Conservation (phyloP, 2,888 invertebrate genomes). For the Rhorus exstirpatorius region DNA sequence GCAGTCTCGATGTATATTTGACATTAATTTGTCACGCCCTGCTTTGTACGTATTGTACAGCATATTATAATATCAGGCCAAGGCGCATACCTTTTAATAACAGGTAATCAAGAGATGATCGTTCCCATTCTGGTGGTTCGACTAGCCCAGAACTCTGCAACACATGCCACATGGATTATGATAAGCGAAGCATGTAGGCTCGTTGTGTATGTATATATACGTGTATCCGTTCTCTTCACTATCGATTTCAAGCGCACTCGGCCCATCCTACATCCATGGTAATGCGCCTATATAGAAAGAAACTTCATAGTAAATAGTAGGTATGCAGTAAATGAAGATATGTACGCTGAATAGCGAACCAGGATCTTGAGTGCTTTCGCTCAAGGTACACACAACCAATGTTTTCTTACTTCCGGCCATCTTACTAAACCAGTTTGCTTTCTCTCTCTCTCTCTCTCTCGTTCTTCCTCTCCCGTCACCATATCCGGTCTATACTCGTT, state of each 20-base stretch:
- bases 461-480: background rate
- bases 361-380: conserved; percentile 74
- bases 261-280: conserved; percentile 52
- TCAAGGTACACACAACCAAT: conserved; percentile 52
- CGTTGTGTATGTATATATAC: conserved; percentile 18
- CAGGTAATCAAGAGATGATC: conserved; percentile 24
- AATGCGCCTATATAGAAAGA: conserved; percentile 27
- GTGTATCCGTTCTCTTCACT: conserved; percentile 73
- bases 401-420: conserved; percentile 72
- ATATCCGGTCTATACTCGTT: background rate
- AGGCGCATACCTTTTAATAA: conserved; percentile 20
- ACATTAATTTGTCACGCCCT: conserved; percentile 67
- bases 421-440: conserved; percentile 77
- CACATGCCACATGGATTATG: background rate
- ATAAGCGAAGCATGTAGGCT: background rate
- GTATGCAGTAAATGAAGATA: conserved; percentile 6
- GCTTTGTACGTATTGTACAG: conserved; percentile 45
- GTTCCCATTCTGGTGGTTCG: conserved; percentile 59
- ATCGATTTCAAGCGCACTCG: conserved; percentile 77
- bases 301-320: conserved; percentile 22
- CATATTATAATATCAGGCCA: conserved; percentile 4
- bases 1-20: conserved; percentile 49
- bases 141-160: conserved; percentile 40
- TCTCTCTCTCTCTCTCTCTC: background rate
- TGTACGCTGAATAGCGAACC: conserved; percentile 7